Evolutionary conservation across 1,140 invertebrate species (phyloP), one percentile per base, ranked within the genome.

Genomic region (Drosophila leontia): DNA sequence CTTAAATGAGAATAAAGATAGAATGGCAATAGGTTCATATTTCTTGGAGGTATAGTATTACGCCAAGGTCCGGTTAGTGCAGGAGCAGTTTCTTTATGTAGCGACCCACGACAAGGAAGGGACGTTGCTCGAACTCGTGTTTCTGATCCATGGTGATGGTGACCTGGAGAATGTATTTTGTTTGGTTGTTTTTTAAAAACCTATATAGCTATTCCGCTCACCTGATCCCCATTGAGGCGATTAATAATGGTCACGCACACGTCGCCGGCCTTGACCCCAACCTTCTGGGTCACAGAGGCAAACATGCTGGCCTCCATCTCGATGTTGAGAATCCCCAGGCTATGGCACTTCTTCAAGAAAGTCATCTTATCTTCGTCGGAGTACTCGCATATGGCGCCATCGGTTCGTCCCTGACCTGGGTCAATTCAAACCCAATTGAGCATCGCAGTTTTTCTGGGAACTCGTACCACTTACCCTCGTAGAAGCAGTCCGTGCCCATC

Each of bases 261-360:
- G 29, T 98, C 96, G 1, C 97, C 97, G 2, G 97, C 96, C 93
- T 96, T 95, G 17, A 99, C 95, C 0, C 97, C 97, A 11, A 97
- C 97, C 76, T 96, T 95, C 71, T 96, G 95, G 3, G 97, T 98
- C 11, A 99, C 93, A 0, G 98, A 97, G 0, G 98, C 96, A 84
- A 99, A 99, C 39, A 96, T 96, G 0, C 97, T 94, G 2, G 97
- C 96, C 93, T 99, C 99, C 99, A 99, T 99, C 93, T 99, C 99
- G 71, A 99, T 99, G 91, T 99, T 99, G 1, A 95, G 94, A 1
- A 99, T 96, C 0, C 97, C 97, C 26, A 95, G 87, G 1, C 95
- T 51, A 13, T 95, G 93, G 26, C 99, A 88, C 44, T 72, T 51
- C 0, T 74, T 45, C 12, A 88, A 64, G 82, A 97, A 99, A 0